Conservation (phyloP, 2,888 invertebrate genomes). For the Calliopum simillimum region DNA sequence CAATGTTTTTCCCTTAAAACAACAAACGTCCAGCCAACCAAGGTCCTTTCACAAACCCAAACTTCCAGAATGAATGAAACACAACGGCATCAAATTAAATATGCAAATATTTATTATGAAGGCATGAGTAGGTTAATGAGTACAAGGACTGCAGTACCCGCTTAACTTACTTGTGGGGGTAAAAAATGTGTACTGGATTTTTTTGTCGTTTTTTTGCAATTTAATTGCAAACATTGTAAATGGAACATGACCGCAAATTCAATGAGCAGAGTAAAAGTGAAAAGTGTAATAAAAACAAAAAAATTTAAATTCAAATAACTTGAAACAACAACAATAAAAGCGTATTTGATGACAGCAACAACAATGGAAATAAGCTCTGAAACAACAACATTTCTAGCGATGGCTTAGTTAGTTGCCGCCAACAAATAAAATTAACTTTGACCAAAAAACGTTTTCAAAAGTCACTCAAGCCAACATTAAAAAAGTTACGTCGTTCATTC, state of each 20-base stretch:
- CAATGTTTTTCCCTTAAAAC: too few species aligned
- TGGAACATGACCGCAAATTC: constrained; percentile 5
- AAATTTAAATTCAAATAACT: not conserved
- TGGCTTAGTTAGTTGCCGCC: not conserved
- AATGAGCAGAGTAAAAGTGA: constrained; percentile 14
- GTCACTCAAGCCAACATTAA: constrained; percentile 10
- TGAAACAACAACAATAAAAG: not conserved
- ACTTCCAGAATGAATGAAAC: too few species aligned
- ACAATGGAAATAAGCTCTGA: not conserved
- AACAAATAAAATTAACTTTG: constrained; percentile 14
- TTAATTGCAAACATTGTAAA: constrained; percentile 1
- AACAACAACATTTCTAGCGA: not conserved
- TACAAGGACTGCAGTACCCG: too few species aligned
- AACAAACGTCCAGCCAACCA: too few species aligned
- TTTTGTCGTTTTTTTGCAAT: constrained; percentile 6
- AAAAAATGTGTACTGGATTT: too few species aligned
- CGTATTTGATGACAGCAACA: not conserved
- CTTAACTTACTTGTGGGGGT: too few species aligned
- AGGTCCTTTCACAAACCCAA: too few species aligned
- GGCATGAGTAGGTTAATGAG: too few species aligned
- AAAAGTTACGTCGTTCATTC: not conserved
- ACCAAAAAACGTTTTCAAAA: not conserved
- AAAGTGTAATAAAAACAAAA: constrained; percentile 2
- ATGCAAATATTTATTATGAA: constrained; percentile 22
- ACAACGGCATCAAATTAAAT: constrained; percentile 13